These are phyloP conservation scores for Ichneumoninae sp. DNA, from an alignment of 2,888 invertebrate genomes.

Conservation along the genomic window DNA sequence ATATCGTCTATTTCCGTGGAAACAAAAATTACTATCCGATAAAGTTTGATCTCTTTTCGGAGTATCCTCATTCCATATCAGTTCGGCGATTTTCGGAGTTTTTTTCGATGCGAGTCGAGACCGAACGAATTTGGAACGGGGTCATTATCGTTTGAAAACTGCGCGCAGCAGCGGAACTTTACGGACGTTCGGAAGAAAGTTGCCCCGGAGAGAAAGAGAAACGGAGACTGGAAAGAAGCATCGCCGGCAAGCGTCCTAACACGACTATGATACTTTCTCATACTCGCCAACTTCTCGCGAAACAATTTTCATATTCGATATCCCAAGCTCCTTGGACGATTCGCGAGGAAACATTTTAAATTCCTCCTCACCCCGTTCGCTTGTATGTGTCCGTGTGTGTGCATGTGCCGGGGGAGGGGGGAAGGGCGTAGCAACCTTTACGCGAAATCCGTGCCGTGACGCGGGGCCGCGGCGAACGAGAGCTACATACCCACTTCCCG, in stretches of 20 bases:
- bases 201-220: neutral
- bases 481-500: constrained; percentile 12
- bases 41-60: neutral
- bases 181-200: neutral
- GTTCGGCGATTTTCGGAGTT: neutral
- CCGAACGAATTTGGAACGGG: constrained; percentile 23
- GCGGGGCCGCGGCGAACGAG: neutral
- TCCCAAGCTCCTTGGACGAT: constrained; percentile 38
- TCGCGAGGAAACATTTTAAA: constrained; percentile 58
- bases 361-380: constrained; percentile 35
- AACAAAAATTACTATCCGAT: neutral
- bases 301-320: constrained; percentile 69
- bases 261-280: constrained; percentile 59
- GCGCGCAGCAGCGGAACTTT: neutral
- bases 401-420: neutral
- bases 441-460: constrained; percentile 46
- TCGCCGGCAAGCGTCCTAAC: constrained; percentile 39
- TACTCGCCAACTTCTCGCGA: constrained; percentile 25
- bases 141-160: constrained; percentile 3
- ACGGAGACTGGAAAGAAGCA: constrained; percentile 8
- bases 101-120: constrained; percentile 8
- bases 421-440: constrained; percentile 48
- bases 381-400: neutral
- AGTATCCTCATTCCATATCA: neutral
- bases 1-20: neutral